Base-by-base conservation (phyloP, 2,888 invertebrate species). In the Zaprionus lineosus region DNA sequence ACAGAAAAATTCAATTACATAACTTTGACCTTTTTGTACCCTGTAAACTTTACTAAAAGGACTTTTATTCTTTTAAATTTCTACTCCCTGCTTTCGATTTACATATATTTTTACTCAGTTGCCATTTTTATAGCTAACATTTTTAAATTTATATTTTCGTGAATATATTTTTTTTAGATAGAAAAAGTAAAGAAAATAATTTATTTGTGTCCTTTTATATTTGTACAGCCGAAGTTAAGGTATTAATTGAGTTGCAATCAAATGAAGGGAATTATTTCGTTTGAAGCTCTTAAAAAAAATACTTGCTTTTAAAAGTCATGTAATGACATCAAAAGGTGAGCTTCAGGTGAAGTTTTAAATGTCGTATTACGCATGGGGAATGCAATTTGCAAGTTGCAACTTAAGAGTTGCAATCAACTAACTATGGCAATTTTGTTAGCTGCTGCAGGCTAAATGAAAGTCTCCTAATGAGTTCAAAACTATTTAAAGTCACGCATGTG, bases 1-100 rank as follows among this genome's bases (percentile, higher is more conserved):
- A 77, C 82, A 84, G 63, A 64, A 65, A 62, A 77, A 81, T 77
- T 81, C 82, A 82, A 84, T 81, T 81, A 81, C 57, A 64, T 53
- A 59, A 58, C 50, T 67, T 57, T 47, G 52, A 60, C 70, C 66
- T 63, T 73, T 65, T 43, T 47, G 24, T 29, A 7, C 5, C 3
- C 6, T 16, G 37, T 29, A 33, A 29, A 18, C 31, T 28, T 50
- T 47, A 34, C 36, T 24, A 11, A 48, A 29, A 33, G 48, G 21
- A 21, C 51, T 51, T 58, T 60, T 66, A 55, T 50, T 58, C 24
- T 28, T 12, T 53, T 57, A 52, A 77, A 65, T 73, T n/a, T n/a
- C n/a, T n/a, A n/a, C n/a, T n/a, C n/a, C n/a, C n/a, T n/a, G n/a
- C n/a, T n/a, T n/a, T n/a, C n/a, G n/a, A n/a, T n/a, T n/a, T n/a